Evolutionary conservation across 2,113 vertebrate species (phyloP).

Genomic region (Oncorhynchus mykiss): DNA sequence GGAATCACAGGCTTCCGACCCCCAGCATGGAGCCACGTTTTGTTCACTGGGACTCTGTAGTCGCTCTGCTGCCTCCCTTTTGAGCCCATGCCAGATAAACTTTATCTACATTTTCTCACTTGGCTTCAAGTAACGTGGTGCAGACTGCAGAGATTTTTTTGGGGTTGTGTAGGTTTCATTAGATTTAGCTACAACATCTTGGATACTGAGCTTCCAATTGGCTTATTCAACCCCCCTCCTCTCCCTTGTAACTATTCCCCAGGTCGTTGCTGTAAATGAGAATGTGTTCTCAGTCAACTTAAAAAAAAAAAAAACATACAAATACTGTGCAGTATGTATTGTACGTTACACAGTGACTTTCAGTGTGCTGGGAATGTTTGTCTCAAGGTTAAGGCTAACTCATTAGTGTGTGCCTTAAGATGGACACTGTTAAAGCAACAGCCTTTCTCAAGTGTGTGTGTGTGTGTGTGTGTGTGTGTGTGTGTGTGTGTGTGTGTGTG

Average conservation of each 20-base stretch:
- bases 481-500: slow-evolving; percentile 13
- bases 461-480: slow-evolving; percentile 6
- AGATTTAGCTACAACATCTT: slow-evolving; percentile 1
- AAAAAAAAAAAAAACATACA: no score
- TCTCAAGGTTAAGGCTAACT: neutral
- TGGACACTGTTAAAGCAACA: neutral
- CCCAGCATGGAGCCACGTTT: slow-evolving; percentile 42
- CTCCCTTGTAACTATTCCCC: no score
- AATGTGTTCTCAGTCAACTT: no score
- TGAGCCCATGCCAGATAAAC: slow-evolving; percentile 31
- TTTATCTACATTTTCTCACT: slow-evolving; percentile 18
- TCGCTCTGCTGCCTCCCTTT: slow-evolving; percentile 24
- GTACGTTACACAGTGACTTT: neutral
- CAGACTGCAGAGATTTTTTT: no score
- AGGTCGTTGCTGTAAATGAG: no score
- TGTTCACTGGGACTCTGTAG: slow-evolving; percentile 23
- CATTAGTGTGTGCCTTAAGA: neutral
- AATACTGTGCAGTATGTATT: neutral
- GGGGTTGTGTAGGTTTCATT: neutral
- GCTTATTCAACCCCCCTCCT: no score
- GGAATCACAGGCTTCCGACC: slow-evolving; percentile 63
- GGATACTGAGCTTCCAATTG: neutral
- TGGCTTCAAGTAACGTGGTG: slow-evolving; percentile 1
- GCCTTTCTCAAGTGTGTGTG: neutral
- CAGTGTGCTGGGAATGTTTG: neutral